These are phyloP conservation scores for Protobothrops mucrosquamatus DNA, from an alignment of 2,113 vertebrate genomes.

Conservation along the genomic window DNA sequence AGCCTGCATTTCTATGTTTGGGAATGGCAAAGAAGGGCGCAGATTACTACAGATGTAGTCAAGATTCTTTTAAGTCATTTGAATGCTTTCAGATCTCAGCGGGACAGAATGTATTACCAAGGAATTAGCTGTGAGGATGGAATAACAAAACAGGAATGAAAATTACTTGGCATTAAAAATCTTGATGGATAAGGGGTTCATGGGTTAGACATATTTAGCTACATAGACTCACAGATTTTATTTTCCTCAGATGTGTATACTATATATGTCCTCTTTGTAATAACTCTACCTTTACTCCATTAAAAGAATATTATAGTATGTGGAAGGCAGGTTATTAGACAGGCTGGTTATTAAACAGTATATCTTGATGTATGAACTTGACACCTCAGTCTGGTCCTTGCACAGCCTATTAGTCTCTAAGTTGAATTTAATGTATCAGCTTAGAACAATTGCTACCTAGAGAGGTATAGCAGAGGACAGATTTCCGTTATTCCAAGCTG, in stretches of 20 bases:
- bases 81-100: neutral
- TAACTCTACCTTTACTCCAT: slow-evolving; percentile 21
- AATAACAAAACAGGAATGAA: slow-evolving; percentile 15
- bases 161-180: slow-evolving; percentile 4
- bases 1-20: neutral
- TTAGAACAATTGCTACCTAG: neutral
- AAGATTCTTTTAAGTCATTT: neutral
- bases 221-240: slow-evolving; percentile 6
- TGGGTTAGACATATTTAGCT: neutral
- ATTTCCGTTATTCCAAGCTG: neutral
- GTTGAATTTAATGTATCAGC: slow-evolving; percentile 18
- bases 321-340: slow-evolving; percentile 20
- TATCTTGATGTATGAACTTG: slow-evolving; percentile 32
- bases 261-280: slow-evolving; percentile 1
- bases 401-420: slow-evolving; percentile 15
- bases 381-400: slow-evolving; percentile 25
- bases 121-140: neutral
- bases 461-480: neutral
- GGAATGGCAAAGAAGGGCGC: neutral
- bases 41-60: neutral
- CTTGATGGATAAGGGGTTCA: slow-evolving; percentile 2
- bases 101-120: slow-evolving; percentile 9
- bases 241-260: slow-evolving; percentile 14
- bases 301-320: slow-evolving; percentile 28
- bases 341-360: slow-evolving; percentile 34